phyloP scores from a whole-genome alignment of 2,888 invertebrate species.

The Chrysomela aeneicollis region DNA sequence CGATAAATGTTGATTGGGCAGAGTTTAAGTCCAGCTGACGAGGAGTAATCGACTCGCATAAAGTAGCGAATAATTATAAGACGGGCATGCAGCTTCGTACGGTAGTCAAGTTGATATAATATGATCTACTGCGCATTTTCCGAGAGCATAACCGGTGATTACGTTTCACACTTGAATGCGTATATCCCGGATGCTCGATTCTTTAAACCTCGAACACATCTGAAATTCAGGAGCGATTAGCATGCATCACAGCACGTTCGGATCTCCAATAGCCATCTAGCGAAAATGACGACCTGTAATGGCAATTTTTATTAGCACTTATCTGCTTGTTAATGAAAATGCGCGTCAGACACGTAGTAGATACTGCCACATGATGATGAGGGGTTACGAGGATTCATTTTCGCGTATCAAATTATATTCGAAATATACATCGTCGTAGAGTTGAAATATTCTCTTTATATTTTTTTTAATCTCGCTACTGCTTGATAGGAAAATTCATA shows the following conservation, averaged over 20 bases:
- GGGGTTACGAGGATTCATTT: too few relatives aligned
- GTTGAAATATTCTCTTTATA: too few relatives aligned
- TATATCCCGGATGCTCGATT: constrained; percentile 55
- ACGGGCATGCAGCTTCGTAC: constrained; percentile 30
- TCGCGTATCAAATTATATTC: too few relatives aligned
- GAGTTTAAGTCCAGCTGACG: constrained; percentile 17
- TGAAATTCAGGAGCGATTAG: constrained; percentile 51
- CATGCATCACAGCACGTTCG: constrained; percentile 42
- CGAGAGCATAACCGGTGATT: constrained; percentile 47
- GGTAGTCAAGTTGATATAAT: constrained; percentile 42
- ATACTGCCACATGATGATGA: constrained; percentile 16
- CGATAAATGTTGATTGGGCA: constrained; percentile 8
- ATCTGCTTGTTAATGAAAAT: constrained; percentile 34
- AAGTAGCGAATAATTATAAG: constrained; percentile 32
- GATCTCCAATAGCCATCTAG: constrained; percentile 29
- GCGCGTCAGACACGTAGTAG: constrained; percentile 11
- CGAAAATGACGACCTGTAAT: constrained; percentile 24
- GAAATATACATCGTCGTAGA: too few relatives aligned
- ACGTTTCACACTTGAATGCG: constrained; percentile 54
- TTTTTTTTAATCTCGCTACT: too few relatives aligned
- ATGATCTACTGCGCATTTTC: constrained; percentile 48
- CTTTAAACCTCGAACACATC: constrained; percentile 50
- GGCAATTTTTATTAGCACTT: constrained; percentile 32
- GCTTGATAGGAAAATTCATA: too few relatives aligned
- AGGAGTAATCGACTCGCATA: constrained; percentile 16